Conservation (phyloP, 2,797 vertebrate species). For the Kryptopterus vitreolus region DNA sequence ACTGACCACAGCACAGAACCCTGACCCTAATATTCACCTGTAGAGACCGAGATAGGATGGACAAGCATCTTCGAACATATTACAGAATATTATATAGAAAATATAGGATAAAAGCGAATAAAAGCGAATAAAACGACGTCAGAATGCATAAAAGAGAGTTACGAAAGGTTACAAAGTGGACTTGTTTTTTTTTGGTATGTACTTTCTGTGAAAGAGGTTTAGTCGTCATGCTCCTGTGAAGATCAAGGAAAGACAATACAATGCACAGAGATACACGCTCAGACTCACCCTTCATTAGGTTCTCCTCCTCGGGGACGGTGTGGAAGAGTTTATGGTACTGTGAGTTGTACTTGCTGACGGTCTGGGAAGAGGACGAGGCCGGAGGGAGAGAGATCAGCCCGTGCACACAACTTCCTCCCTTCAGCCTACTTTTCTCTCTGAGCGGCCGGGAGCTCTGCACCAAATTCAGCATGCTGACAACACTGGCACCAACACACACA, state of each 20-base stretch:
- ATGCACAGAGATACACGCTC: too few relatives aligned
- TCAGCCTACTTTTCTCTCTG: conserved; percentile 60
- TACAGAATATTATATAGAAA: not conserved
- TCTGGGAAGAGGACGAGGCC: conserved; percentile 79
- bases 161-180: not conserved
- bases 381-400: conserved; percentile 62
- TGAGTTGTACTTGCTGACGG: conserved; percentile 90
- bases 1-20: too few relatives aligned
- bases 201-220: not conserved
- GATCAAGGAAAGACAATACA: not conserved
- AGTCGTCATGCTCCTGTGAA: not conserved
- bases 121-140: not conserved
- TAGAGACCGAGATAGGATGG: too few relatives aligned
- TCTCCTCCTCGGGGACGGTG: conserved; percentile 88
- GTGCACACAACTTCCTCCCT: conserved; percentile 44
- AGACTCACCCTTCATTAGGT: conserved; percentile 78
- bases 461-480: conserved; percentile 79
- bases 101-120: too few relatives aligned
- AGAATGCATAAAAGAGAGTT: not conserved
- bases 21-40: too few relatives aligned
- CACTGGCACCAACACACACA: conserved; percentile 55
- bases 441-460: conserved; percentile 77
- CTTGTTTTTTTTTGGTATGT: not conserved
- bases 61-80: not conserved
- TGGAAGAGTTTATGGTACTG: conserved; percentile 97